Evolutionary conservation across 2,797 vertebrate species (phyloP).

Genomic region (Pangasius sanitwongsei): DNA sequence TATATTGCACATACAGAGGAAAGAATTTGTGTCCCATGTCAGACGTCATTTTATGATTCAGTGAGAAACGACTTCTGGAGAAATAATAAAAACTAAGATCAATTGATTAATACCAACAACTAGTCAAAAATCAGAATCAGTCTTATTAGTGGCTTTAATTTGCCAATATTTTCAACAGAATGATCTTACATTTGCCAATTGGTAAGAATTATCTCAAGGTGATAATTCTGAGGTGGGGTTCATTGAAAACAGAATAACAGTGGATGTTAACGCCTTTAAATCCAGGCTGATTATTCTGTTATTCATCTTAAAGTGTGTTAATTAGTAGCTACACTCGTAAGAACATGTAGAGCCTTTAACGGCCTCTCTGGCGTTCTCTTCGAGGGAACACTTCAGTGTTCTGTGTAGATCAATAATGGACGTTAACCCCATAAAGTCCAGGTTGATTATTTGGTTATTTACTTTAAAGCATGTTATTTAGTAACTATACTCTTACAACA

Average conservation of each 20-base stretch:
- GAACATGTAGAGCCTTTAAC: neutral
- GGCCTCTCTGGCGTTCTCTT: fast-evolving
- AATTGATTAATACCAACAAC: neutral
- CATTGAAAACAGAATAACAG: neutral
- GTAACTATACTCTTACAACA: neutral
- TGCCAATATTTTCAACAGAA: neutral
- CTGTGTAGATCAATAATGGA: neutral
- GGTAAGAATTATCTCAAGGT: neutral
- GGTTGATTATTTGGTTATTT: neutral
- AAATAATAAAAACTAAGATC: neutral
- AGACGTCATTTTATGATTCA: neutral
- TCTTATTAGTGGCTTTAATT: neutral
- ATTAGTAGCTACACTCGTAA: no score
- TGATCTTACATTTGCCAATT: neutral
- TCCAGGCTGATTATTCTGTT: no score
- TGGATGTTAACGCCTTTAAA: no score
- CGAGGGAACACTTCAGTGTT: neutral
- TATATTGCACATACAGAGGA: neutral
- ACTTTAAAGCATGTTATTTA: neutral
- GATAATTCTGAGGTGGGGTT: neutral
- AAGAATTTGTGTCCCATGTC: neutral
- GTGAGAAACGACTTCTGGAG: neutral
- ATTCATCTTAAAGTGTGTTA: no score
- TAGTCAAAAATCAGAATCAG: neutral
- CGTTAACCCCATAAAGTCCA: neutral